phyloP scores from a whole-genome alignment of 2,113 vertebrate genomes.

The Xenopus borealis region DNA sequence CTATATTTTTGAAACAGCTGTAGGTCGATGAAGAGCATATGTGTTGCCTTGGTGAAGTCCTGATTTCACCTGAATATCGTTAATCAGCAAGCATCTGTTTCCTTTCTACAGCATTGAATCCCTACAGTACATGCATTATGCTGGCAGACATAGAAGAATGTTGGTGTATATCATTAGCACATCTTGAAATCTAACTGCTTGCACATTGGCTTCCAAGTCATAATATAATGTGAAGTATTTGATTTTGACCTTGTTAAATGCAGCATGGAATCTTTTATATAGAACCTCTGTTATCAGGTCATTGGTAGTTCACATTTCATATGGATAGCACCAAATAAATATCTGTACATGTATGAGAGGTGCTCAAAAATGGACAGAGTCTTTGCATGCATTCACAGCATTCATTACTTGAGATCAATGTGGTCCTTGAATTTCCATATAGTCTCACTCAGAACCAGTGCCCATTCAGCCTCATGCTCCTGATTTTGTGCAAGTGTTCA shows the following conservation, averaged over 20 bases:
- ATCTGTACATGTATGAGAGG: too few species aligned
- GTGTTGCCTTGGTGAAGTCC: constrained; percentile 44
- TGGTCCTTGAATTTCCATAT: too few species aligned
- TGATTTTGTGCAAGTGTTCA: too few species aligned
- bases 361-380: too few species aligned
- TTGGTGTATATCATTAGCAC: constrained; percentile 3
- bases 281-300: constrained; percentile 10
- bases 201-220: background rate
- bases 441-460: too few species aligned
- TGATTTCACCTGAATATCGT: constrained; percentile 45
- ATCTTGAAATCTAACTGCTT: constrained; percentile 16
- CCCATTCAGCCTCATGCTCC: too few species aligned
- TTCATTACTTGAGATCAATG: too few species aligned
- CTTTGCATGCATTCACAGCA: too few species aligned
- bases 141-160: background rate
- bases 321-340: background rate
- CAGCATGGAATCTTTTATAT: constrained; percentile 29
- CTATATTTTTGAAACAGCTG: constrained; percentile 38
- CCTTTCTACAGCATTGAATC: background rate
- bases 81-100: constrained; percentile 48
- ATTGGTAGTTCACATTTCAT: constrained; percentile 19
- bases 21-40: constrained; percentile 47
- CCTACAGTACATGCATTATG: background rate
- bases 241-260: constrained; percentile 27
- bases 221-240: constrained; percentile 28